Base-by-base conservation (phyloP, 1,140 invertebrate genomes). In the Megathymus violae region DNA sequence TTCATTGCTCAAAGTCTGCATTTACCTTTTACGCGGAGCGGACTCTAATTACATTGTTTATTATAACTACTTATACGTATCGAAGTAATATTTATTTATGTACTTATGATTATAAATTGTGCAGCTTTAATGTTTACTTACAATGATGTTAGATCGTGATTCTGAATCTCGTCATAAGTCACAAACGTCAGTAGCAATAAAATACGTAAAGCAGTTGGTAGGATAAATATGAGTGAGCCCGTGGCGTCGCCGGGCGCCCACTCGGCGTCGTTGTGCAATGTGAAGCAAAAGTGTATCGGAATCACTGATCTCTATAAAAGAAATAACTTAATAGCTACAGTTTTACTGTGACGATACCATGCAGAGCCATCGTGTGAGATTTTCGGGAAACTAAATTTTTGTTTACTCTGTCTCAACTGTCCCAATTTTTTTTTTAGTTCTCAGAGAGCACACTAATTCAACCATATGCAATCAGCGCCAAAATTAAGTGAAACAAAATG, bases 161-260 rank as follows among this genome's bases (percentile, higher is more conserved):
- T 88, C 82, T 82, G 88, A 90, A 90, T 90, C 88, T 90, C 88
- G 88, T 88, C 88, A 90, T 90, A 90, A 90, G 88, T 90, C 88
- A 89, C 88, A 90, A 89, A 89, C 72, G 85, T 90, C 82, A 85
- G 85, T 89, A 90, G 88, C 80, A 85, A 88, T 89, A 88, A 72
- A 76, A 80, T 88, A 80, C 79, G 76, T 85, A 78, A 76, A 82
- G 72, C 83, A 81, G 80, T 76, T 71, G 74, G 74, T 76, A 62
- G 67, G 52, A 76, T 67, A 74, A 74, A 68, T 76, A 76, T 66
- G 69, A 68, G 65, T 56, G 67, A 67, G 72, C 67, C 50, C 73
- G 74, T 61, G 67, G 72, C 67, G 81, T 63, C 74, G 71, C 64
- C 68, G 50, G 69, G 67, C 67, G 61, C 59, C 64, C 64, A 69